Base-by-base conservation (phyloP, 1,140 invertebrate species). In the Antheraea pernyi region DNA sequence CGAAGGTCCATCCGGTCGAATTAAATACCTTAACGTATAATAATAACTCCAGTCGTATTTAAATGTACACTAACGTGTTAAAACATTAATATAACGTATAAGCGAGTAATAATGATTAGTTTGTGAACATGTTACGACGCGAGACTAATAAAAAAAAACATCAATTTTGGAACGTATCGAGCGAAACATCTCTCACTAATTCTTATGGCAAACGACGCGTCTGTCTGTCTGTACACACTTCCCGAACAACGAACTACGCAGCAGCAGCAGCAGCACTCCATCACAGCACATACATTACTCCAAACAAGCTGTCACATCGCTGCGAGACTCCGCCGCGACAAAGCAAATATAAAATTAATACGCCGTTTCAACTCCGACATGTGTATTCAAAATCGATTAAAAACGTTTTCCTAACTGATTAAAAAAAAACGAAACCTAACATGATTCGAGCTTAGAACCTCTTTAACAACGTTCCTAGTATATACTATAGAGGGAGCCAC, bases 41-140 rank as follows among this genome's bases (percentile, higher is more conserved):
- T 78, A 69, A 76, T 84, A 84, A 76, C 77, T 86, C 86, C 86
- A 88, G 84, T 88, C 85, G 83, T 80, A 84, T 88, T 78, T 72
- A 86, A 88, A 85, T 88, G 85, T 86, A 87, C 77, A 88, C 86
- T 88, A 90, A 88, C 80, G 79, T 85, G 86, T 90, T 90, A 89
- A 82, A 89, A 42, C 11, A 42, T 42, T 81, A 84, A 86, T 83
- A 86, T 76, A 87, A 84, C 84, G 78, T 81, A 83, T 88, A 90
- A 91, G 88, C 86, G 69, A 30, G 22, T 30, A 30, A 76, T 69
- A 69, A 86, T 81, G 75, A 89, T 89, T 91, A 91, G 89, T 91
- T 91, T 89, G 88, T 91, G 88, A 91, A 89, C 85, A 79, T 86
- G 83, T 91, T 89, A 89, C 81, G 72, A 72, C 79, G 39, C 39